Evolutionary conservation across 2,797 vertebrate species (phyloP).

Genomic region (Melopsittacus undulatus): DNA sequence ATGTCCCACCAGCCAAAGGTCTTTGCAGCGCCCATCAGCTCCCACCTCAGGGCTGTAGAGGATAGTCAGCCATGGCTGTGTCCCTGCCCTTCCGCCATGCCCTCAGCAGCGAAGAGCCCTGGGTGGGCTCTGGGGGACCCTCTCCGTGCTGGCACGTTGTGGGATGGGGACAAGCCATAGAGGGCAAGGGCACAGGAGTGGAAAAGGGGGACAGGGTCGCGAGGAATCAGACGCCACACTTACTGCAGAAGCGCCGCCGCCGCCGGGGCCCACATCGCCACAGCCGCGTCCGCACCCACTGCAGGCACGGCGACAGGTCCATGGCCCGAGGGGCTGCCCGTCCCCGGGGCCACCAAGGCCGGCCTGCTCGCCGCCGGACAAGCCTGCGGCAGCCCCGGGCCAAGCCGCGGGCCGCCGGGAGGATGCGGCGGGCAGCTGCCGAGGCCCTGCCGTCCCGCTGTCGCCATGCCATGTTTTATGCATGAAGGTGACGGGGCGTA

Average conservation of each 20-base stretch:
- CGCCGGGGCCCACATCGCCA: conserved; percentile 81
- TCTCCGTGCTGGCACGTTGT: rapidly evolving
- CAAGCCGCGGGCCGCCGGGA: not conserved
- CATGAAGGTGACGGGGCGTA: conserved; percentile 72
- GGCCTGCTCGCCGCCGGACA: not conserved
- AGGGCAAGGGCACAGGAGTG: rapidly evolving
- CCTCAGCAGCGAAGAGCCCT: rapidly evolving
- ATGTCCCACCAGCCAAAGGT: rapidly evolving
- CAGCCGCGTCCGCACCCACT: conserved; percentile 85
- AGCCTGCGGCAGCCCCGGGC: not conserved
- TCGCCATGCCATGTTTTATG: conserved; percentile 79
- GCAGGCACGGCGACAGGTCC: conserved; percentile 86
- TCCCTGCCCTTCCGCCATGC: rapidly evolving
- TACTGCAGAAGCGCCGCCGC: conserved; percentile 85
- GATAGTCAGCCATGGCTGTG: rapidly evolving
- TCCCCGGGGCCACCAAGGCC: not conserved
- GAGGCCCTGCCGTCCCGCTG: conserved; percentile 11
- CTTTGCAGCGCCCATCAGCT: not conserved
- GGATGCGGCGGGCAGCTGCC: not conserved
- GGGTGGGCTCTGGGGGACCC: not conserved
- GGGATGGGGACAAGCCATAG: rapidly evolving
- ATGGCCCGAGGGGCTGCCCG: conserved; percentile 67
- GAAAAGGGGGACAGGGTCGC: not conserved
- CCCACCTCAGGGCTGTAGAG: rapidly evolving
- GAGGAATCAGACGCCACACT: conserved; percentile 64